Base-by-base conservation (phyloP, 2,113 vertebrate genomes). In the Mastomys natalensis region DNA sequence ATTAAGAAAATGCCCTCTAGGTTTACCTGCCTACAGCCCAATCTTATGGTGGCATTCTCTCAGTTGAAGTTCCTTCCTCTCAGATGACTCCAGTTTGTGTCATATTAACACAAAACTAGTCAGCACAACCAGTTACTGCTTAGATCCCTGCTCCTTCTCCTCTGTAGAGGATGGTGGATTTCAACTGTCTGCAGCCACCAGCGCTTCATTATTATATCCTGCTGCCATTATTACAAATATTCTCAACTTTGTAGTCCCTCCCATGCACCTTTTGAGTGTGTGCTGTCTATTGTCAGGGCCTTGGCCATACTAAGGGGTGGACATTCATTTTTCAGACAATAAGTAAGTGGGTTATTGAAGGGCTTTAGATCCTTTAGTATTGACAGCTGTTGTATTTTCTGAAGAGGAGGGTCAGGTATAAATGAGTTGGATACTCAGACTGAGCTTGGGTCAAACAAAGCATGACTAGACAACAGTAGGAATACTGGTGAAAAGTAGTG, bases 161-260 rank as follows among this genome's bases (percentile, higher is more conserved):
- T 89, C 91, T 51, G 34, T 22, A 4, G 0, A 55, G 31, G 0
- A 0, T 45, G 1, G 62, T 64, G 45, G 26, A 21, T 72, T 73
- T 43, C 58, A n/a, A 10, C 29, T 48, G 24, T 91, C 1, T 5
- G 72, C 12, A 80, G 40, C 4, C 1, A 7, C 7, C 29, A 17
- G 15, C 24, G 34, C 43, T 34, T 53, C 34, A n/a, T 40, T 11
- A 4, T 34, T 16, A 43, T 43, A 15, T 43, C 21, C 12, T 34
- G 22, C 21, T 40, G 70, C 31, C 19, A 43, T n/a, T 60, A 62
- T 77, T 26, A 48, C 37, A 8, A 73, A n/a, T 21, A 21, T 3
- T 10, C 21, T 51, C 11, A 85, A 66, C 21, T 26, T n/a, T 78
- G 1, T 4, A 8, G 24, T 80, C 66, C 85, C 73, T 66, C 55